A percentile compares a stretch with the other conserved stretches of the same genome.
Evolutionary conservation across 2,888 invertebrate species (phyloP).

Genomic region (Lithophane leautieri): DNA sequence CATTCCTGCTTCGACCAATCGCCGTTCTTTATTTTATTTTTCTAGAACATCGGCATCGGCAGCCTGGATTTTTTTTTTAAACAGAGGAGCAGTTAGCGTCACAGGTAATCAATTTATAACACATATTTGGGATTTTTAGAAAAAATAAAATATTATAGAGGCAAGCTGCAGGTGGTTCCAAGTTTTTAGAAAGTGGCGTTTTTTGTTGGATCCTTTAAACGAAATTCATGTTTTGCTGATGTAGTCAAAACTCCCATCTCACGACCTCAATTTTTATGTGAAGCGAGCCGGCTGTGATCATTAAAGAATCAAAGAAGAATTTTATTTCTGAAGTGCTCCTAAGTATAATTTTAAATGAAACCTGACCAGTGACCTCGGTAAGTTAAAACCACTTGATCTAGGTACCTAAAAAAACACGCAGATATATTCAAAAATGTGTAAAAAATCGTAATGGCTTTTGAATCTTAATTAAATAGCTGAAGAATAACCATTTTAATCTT

Average conservation of each 20-base stretch:
- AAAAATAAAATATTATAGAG: background rate
- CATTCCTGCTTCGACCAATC: slow-evolving; percentile 55
- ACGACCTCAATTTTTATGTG: too few species aligned
- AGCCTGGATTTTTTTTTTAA: slow-evolving; percentile 40
- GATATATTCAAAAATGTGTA: background rate
- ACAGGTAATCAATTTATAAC: slow-evolving; percentile 11
- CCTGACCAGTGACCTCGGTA: background rate
- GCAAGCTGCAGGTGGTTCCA: background rate
- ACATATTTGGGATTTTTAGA: background rate
- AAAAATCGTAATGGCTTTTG: slow-evolving; percentile 4
- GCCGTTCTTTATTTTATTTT: slow-evolving; percentile 51
- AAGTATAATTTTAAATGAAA: background rate
- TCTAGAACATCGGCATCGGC: slow-evolving; percentile 53
- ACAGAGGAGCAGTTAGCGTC: slow-evolving; percentile 4
- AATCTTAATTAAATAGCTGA: slow-evolving; percentile 12
- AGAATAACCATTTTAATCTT: background rate
- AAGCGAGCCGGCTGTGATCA: background rate
- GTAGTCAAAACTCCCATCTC: background rate
- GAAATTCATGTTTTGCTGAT: background rate
- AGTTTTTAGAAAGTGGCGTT: background rate
- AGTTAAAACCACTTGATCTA: slow-evolving; percentile 11
- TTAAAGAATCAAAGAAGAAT: background rate
- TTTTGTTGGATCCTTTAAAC: background rate
- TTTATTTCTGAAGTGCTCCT: background rate
- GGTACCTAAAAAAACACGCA: background rate